Evolutionary conservation across 2,113 vertebrate species (phyloP).

Genomic region (Charadrius vociferus): DNA sequence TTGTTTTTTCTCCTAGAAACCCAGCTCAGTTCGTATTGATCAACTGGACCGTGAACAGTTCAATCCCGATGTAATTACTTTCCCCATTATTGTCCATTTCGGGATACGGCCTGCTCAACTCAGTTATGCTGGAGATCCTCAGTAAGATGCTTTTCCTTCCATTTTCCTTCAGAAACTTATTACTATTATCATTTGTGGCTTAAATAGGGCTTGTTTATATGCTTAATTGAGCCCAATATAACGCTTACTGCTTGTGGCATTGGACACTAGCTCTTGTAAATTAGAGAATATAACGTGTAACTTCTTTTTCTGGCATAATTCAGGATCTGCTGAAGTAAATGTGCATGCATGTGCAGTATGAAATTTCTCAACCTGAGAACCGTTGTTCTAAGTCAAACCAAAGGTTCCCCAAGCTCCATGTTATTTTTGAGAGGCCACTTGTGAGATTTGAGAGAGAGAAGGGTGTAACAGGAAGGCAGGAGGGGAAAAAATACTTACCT

Average conservation of each 20-base stretch:
- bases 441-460: accelerated
- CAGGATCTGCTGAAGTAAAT: background rate
- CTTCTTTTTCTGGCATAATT: background rate
- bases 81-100: conserved; percentile 98
- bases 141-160: conserved; percentile 84
- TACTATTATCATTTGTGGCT: background rate
- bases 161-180: conserved; percentile 23
- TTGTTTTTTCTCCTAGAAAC: conserved; percentile 83
- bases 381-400: background rate
- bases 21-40: conserved; percentile 98
- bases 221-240: background rate
- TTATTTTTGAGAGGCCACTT: background rate
- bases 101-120: conserved; percentile 97
- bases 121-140: conserved; percentile 98
- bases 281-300: background rate
- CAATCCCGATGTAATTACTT: conserved; percentile 97
- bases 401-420: background rate
- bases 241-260: background rate
- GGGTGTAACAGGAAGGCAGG: background rate
- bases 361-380: background rate
- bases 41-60: conserved; percentile 98
- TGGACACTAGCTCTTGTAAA: background rate
- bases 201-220: background rate
- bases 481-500: background rate
- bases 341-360: background rate